These are phyloP conservation scores for Byasa hedistus DNA, from an alignment of 2,888 invertebrate species.

Conservation along the genomic window DNA sequence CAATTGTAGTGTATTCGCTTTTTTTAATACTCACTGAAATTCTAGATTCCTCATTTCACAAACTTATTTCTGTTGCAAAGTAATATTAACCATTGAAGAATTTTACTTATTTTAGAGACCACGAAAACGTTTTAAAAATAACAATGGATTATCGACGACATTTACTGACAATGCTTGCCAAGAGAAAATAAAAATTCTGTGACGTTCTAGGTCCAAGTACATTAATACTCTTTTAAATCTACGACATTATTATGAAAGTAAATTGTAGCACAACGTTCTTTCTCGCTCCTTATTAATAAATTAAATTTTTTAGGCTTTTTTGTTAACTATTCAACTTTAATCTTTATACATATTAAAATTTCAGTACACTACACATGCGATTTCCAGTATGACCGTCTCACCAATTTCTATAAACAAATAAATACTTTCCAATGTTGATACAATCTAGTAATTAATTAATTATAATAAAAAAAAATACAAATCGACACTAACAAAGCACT, in stretches of 20 bases:
- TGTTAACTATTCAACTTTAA: too few relatives aligned
- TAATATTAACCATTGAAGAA: conserved; percentile 4
- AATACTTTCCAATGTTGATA: too few relatives aligned
- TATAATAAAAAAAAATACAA: not conserved
- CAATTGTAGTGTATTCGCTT: not conserved
- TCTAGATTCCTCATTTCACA: not conserved
- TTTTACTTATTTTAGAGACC: not conserved
- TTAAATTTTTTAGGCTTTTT: too few relatives aligned
- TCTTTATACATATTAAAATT: too few relatives aligned
- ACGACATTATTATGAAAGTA: too few relatives aligned
- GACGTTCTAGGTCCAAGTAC: not conserved
- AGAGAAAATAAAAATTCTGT: not conserved
- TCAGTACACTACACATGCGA: too few relatives aligned
- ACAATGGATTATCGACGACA: not conserved
- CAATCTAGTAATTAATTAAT: not conserved
- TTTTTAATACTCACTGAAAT: conserved; percentile 1
- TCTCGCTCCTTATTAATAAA: too few relatives aligned
- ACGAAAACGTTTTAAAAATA: not conserved
- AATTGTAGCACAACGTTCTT: too few relatives aligned
- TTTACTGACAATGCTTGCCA: not conserved
- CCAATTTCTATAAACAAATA: not conserved
- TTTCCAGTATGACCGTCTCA: too few relatives aligned
- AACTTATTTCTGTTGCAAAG: too few relatives aligned
- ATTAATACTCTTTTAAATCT: not conserved
- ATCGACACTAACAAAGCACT: not conserved